Evolutionary conservation across 2,797 vertebrate genomes (phyloP), one percentile per base, ranked within the genome.

Genomic region (Tolypeutes matacus): DNA sequence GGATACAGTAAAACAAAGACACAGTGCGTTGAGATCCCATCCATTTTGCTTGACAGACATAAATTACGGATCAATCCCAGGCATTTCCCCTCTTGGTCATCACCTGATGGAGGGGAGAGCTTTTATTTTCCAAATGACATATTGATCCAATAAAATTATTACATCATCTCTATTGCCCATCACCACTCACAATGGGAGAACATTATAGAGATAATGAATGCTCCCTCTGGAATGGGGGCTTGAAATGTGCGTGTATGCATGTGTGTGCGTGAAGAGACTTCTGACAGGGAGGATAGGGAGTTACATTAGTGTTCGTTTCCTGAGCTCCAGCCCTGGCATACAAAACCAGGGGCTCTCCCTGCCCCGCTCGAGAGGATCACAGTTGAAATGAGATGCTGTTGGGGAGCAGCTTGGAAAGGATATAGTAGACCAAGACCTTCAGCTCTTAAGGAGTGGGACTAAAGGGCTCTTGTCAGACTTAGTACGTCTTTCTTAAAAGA

Each of bases 41-140:
- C 58, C 93, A 69, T 89, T 92, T 91, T 95, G 60, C 15, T 10
- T 9, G 97, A 67, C 93, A 92, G 95, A 96, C 73, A 18, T 95
- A 96, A 89, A 92, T 94, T 92, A 95, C 97, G 27, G 0, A 13
- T 86, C 90, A 82, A 85, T 3, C 49, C 34, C 86, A 31, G 96
- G 51, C 88, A 60, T 97, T 97, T 97, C 97, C 95, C 93, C 93
- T 96, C 91, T 89, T 94, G 97, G 95, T 96, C 97, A 96, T 96
- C 97, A 85, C 84, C 92, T 27, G 88, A 77, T 83, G 83, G 81
- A 96, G 93, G 93, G 95, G 91, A 94, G 78, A 94, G 97, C 93
- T 98, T 97, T 97, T 98, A 95, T 96, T 98, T 97, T 96, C 97
- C 96, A 97, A 97, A 97, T 98, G 98, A 98, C 97, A 95, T 96